phyloP scores from a whole-genome alignment of 2,113 vertebrate species.

The Delphinus delphis region DNA sequence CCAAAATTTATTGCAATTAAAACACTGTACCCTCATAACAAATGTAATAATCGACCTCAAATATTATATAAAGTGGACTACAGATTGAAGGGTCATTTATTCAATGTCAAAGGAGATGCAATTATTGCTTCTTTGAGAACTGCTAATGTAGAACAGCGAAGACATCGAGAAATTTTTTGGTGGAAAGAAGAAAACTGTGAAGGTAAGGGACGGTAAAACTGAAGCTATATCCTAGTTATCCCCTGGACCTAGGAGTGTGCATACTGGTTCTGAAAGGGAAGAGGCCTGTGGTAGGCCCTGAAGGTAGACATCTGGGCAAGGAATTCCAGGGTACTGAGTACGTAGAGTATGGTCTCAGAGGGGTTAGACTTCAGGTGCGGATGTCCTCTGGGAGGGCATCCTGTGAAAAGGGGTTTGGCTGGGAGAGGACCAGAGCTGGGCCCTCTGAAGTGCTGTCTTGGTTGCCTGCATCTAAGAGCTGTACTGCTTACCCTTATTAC shows the following conservation, averaged over 20 bases:
- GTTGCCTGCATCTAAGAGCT: neutral
- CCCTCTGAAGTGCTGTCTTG: neutral
- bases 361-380: neutral
- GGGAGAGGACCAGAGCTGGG: neutral
- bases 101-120: neutral
- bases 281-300: neutral
- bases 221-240: neutral
- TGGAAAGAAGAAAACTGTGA: neutral
- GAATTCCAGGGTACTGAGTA: neutral
- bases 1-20: slow-evolving; percentile 1
- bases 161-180: neutral
- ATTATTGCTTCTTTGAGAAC: neutral
- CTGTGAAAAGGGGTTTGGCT: neutral
- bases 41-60: slow-evolving; percentile 10
- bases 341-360: neutral
- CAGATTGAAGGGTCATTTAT: neutral
- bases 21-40: neutral
- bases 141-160: neutral
- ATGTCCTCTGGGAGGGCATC: neutral
- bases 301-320: neutral
- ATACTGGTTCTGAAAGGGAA: neutral
- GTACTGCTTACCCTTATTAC: neutral
- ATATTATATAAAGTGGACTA: slow-evolving; percentile 3
- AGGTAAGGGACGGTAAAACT: neutral
- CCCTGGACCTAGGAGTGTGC: neutral